These are phyloP conservation scores for Ochropleura plecta DNA, from an alignment of 2,888 invertebrate genomes.

Conservation along the genomic window DNA sequence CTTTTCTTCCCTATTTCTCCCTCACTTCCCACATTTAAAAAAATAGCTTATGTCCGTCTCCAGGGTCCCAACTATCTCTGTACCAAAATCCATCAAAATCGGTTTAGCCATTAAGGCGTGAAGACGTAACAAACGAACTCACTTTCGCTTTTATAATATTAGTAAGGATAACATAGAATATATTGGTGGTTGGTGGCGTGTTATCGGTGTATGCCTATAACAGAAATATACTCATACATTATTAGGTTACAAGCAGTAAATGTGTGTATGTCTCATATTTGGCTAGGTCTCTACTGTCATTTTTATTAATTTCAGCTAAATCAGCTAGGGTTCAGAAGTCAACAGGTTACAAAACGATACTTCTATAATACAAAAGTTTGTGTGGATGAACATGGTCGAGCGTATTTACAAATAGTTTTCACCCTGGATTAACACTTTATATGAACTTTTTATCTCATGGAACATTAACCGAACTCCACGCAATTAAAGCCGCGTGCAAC, in stretches of 20 bases:
- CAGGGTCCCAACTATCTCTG: too few species aligned
- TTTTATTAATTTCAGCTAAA: not conserved
- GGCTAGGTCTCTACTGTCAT: not conserved
- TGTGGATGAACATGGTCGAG: not conserved
- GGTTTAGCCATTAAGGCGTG: too few species aligned
- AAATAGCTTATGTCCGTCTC: too few species aligned
- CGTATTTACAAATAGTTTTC: not conserved
- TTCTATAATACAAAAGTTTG: not conserved
- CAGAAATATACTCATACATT: not conserved
- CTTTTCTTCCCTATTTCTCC: too few species aligned
- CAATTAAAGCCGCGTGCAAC: too few species aligned
- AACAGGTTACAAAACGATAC: not conserved
- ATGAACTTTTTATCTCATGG: not conserved
- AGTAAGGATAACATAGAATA: not conserved
- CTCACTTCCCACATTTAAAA: too few species aligned
- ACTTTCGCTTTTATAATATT: too few species aligned
- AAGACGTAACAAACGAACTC: too few species aligned
- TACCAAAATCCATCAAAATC: too few species aligned
- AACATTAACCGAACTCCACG: not conserved
- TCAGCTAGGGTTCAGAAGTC: not conserved
- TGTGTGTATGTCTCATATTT: not conserved
- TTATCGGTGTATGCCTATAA: constrained; percentile 5
- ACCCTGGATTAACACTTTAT: not conserved
- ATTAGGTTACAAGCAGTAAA: not conserved
- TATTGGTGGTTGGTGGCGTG: constrained; percentile 26